Evolutionary conservation across 1,140 invertebrate genomes (phyloP).

Genomic region (Drosophila takahashii): DNA sequence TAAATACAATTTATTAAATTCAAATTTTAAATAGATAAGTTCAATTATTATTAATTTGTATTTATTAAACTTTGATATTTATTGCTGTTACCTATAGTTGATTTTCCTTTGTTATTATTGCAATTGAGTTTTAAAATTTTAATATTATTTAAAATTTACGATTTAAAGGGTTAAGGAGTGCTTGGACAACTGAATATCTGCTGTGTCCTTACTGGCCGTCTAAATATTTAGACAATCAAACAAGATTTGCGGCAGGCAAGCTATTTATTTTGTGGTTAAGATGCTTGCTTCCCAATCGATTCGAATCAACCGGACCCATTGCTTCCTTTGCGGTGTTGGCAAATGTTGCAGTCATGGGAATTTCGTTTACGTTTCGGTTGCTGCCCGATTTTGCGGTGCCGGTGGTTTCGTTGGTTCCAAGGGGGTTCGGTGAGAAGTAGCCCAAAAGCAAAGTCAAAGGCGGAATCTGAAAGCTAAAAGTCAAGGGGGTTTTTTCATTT

Average conservation of each 20-base stretch:
- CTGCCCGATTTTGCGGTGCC: conserved; percentile 52
- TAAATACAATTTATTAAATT: too few relatives aligned
- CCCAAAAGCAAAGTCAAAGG: conserved; percentile 54
- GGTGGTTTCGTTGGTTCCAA: conserved; percentile 4
- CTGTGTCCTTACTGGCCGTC: conserved; percentile 12
- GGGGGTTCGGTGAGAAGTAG: conserved; percentile 10
- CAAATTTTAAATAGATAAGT: too few relatives aligned
- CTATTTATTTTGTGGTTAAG: conserved; percentile 69
- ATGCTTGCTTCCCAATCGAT: conserved; percentile 50
- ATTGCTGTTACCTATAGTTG: too few relatives aligned
- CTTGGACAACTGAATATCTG: conserved; percentile 31
- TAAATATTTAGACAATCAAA: conserved; percentile 74
- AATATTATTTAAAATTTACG: too few relatives aligned
- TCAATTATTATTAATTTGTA: too few relatives aligned
- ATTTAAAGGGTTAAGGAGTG: conserved; percentile 3
- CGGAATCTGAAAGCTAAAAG: conserved; percentile 34
- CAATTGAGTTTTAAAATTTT: too few relatives aligned
- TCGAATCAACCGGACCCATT: conserved; percentile 25
- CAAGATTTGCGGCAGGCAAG: conserved; percentile 63
- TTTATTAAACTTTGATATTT: too few relatives aligned
- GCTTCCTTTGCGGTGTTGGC: conserved; percentile 49
- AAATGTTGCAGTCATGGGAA: conserved; percentile 50
- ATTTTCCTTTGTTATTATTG: too few relatives aligned
- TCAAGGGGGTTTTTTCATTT: conserved; percentile 51
- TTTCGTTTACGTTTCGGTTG: conserved; percentile 54